These are phyloP conservation scores for Rhinophrynus dorsalis DNA, from an alignment of 2,797 vertebrate species.

Conservation along the genomic window DNA sequence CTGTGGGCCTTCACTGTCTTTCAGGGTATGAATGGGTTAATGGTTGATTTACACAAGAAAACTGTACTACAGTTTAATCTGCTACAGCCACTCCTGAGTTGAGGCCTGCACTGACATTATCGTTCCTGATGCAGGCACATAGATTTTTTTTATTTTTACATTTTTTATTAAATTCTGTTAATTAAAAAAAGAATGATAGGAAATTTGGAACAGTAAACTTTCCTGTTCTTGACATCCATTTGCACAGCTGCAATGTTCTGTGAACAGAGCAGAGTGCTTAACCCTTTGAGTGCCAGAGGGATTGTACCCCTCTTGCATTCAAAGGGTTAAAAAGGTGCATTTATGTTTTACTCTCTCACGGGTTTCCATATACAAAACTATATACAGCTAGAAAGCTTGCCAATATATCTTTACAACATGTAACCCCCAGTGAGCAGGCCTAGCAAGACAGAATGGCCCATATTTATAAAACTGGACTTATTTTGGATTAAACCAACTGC, in stretches of 20 bases:
- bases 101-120: conserved; percentile 36
- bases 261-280: conserved; percentile 75
- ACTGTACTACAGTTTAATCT: conserved; percentile 37
- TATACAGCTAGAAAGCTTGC: conserved; percentile 71
- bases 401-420: conserved; percentile 71
- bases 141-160: conserved; percentile 47
- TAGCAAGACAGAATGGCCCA: conserved; percentile 66
- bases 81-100: conserved; percentile 49
- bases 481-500: too few relatives aligned
- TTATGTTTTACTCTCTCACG: conserved; percentile 67
- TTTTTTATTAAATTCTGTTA: conserved; percentile 61
- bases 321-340: conserved; percentile 77
- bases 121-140: conserved; percentile 42
- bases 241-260: conserved; percentile 75
- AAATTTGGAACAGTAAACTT: conserved; percentile 76
- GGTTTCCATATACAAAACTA: conserved; percentile 75
- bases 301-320: too few relatives aligned
- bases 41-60: conserved; percentile 36
- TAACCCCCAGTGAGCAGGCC: conserved; percentile 73
- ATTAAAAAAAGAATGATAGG: conserved; percentile 73
- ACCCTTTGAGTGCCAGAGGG: too few relatives aligned
- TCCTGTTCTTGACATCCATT: conserved; percentile 76
- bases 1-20: too few relatives aligned
- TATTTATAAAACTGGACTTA: too few relatives aligned
- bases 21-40: conserved; percentile 15